Evolutionary conservation across 2,888 invertebrate genomes (phyloP).

Genomic region (Noctua janthe): DNA sequence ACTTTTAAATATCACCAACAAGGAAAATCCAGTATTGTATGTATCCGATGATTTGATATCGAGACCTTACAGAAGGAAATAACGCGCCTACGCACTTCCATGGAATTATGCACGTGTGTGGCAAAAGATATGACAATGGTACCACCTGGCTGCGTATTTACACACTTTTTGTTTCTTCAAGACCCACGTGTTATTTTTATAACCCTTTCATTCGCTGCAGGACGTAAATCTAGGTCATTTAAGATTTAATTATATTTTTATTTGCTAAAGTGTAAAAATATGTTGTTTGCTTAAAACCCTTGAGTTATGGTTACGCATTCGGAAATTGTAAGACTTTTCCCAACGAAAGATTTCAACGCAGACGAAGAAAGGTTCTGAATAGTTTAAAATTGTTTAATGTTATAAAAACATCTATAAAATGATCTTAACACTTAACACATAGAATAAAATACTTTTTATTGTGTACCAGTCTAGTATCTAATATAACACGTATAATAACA

Average conservation of each 20-base stretch:
- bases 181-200: slow-evolving; percentile 55
- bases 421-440: background rate
- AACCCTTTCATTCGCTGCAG: slow-evolving; percentile 12
- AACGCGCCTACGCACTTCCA: slow-evolving; percentile 58
- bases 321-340: slow-evolving; percentile 7
- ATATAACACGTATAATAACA: background rate
- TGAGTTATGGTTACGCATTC: background rate
- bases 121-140: slow-evolving; percentile 47
- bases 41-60: slow-evolving; percentile 21
- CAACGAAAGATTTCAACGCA: slow-evolving; percentile 66
- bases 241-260: slow-evolving; percentile 4
- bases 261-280: background rate
- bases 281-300: background rate
- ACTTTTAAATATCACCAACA: slow-evolving; percentile 47
- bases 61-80: slow-evolving; percentile 60
- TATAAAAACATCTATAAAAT: background rate
- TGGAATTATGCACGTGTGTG: slow-evolving; percentile 64
- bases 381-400: background rate
- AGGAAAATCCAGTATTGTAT: slow-evolving; percentile 52
- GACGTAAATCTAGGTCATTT: slow-evolving; percentile 35
- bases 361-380: background rate
- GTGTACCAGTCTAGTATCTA: background rate
- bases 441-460: background rate
- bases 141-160: slow-evolving; percentile 60
- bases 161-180: slow-evolving; percentile 42